Evolutionary conservation across 2,888 invertebrate species (phyloP), one percentile per base, ranked within the genome.

Genomic region (Diadegma fenestrale): DNA sequence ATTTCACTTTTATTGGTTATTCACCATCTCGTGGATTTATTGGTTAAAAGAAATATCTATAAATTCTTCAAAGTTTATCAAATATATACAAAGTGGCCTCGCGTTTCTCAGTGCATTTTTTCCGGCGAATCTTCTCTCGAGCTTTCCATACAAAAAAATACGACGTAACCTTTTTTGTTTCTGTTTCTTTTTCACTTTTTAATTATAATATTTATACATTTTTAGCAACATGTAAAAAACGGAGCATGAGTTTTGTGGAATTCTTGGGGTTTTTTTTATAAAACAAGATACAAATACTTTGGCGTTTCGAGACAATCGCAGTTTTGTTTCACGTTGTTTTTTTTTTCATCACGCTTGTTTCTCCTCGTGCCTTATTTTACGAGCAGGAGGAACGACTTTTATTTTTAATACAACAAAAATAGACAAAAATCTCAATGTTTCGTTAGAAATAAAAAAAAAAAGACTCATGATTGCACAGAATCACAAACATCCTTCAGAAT

Each of bases 61-160:
- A 87, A 26, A 80, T 86, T n/a, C 89, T 86, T 89, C 84, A 78
- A 81, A 88, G 89, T 89, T 84, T 73, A 87, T 89, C 88, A 88
- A 89, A 90, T 91, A 91, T 91, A 89, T 91, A 91, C 91, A 91
- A 91, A 91, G 90, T 90, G 90, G 90, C 88, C 88, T 89, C 45
- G 58, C 45, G 58, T 73, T 41, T 72, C 54, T 26, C 54, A 73
- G 61, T 81, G 26, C 37, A 72, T 69, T 12, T 48, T 19, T 58
- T 75, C 37, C 26, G 26, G 81, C 78, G 64, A 81, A 77, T 82
- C 89, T 89, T 87, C 64, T 79, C 43, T 81, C 82, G 68, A 71
- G 71, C 63, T 66, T 69, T 71, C 43, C 54, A 76, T 68, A 84
- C 81, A 77, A 83, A 85, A 78, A 48, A 85, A 83, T 81, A 84